Conservation (phyloP, 2,113 vertebrate species). For the Chionodraco myersi region DNA sequence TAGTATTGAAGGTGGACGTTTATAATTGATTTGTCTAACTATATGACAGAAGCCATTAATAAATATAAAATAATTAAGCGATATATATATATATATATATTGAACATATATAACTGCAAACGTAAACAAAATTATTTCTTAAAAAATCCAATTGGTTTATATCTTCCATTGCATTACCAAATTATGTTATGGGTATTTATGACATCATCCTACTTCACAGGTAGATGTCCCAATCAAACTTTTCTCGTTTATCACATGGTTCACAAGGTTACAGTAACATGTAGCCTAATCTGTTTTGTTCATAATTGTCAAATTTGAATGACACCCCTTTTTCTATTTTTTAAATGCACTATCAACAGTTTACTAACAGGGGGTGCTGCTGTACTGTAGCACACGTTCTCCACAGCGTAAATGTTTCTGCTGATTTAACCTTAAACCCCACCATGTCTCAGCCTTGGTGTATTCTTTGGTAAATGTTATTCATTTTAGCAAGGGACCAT, state of each 20-base stretch:
- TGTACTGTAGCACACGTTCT: neutral
- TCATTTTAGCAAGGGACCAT: neutral
- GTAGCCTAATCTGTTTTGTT: neutral
- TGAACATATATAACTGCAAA: neutral
- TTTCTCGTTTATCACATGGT: neutral
- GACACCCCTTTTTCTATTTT: too few relatives aligned
- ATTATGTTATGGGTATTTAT: too few relatives aligned
- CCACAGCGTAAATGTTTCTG: too few relatives aligned
- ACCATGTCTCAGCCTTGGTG: neutral
- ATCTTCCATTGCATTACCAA: neutral
- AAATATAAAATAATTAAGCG: too few relatives aligned
- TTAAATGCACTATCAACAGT: neutral
- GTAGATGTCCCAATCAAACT: neutral
- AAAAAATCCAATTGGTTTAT: neutral
- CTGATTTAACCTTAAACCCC: neutral
- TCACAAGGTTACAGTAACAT: neutral
- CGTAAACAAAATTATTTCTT: neutral
- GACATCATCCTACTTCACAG: neutral
- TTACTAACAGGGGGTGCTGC: conserved; percentile 53
- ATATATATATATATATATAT: too few relatives aligned
- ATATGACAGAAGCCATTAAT: too few relatives aligned
- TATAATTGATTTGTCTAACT: too few relatives aligned
- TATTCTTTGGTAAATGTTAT: neutral
- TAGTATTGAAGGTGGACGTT: too few relatives aligned
- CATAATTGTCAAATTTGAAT: too few relatives aligned